Percentiles rank a stretch among this genome's conserved stretches.
Conservation (phyloP, 2,113 vertebrate genomes). For the Aleadryas rufinucha region DNA sequence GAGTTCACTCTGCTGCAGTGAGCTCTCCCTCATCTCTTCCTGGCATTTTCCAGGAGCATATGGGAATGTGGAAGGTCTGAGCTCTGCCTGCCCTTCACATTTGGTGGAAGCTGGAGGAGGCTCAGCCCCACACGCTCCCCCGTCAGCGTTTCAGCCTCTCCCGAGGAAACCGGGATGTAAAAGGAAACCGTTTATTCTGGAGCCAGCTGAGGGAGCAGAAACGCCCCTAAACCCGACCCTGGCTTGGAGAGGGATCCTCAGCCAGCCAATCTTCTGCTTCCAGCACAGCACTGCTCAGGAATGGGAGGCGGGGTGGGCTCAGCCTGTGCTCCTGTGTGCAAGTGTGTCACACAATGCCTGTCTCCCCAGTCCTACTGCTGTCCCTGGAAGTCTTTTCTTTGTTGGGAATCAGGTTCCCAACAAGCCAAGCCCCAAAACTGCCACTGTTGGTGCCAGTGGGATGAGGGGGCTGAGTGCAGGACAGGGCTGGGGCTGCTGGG, state of each 20-base stretch:
- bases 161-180: neutral
- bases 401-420: neutral
- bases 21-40: neutral
- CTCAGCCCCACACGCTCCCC: neutral
- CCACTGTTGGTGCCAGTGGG: rapidly evolving
- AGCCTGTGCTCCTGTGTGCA: neutral
- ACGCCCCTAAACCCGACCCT: neutral
- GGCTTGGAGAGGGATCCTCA: neutral
- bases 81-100: neutral
- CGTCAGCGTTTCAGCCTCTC: neutral
- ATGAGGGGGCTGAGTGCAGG: neutral
- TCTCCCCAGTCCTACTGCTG: rapidly evolving
- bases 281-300: neutral
- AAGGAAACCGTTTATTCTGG: neutral
- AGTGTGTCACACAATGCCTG: neutral
- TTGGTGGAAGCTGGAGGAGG: neutral
- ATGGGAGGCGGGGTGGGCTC: neutral
- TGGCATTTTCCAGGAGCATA: neutral
- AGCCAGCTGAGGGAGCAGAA: neutral
- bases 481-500: neutral
- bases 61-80: neutral
- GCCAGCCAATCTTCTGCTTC: conserved; percentile 20
- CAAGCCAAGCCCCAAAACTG: neutral
- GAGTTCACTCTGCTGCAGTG: neutral
- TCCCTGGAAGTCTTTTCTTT: neutral